Conservation (phyloP, 2,797 vertebrate species). For the Benthosema pterotum region DNA sequence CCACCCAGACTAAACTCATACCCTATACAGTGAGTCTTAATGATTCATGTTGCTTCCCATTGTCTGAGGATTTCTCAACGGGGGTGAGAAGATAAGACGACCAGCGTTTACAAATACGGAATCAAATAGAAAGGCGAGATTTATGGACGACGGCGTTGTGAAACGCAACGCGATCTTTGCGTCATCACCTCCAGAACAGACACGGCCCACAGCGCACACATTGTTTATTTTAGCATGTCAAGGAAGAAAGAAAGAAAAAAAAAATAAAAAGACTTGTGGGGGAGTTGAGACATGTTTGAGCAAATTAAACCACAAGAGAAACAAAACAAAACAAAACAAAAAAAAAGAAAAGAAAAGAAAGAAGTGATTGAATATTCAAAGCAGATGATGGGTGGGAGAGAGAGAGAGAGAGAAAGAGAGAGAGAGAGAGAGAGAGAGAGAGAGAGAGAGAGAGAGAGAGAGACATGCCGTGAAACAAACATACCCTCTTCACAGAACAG, state of each 20-base stretch:
- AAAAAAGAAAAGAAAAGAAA: background rate
- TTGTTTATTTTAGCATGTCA: conserved; percentile 3
- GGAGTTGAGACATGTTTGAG: no score
- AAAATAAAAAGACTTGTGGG: no score
- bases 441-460: no score
- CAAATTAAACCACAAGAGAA: no score
- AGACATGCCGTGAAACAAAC: conserved; percentile 17
- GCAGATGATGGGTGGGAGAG: background rate
- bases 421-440: no score
- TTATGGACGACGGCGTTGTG: no score
- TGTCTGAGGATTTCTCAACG: conserved; percentile 1
- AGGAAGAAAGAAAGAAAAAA: background rate
- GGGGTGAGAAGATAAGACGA: conserved; percentile 11
- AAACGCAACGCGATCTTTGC: no score
- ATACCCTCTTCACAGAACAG: conserved; percentile 93
- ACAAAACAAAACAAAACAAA: no score
- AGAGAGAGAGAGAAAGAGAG: no score
- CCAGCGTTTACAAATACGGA: background rate
- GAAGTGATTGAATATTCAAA: conserved; percentile 1
- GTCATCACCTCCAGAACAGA: conserved; percentile 2
- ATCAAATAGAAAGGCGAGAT: conserved; percentile 7
- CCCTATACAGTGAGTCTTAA: background rate
- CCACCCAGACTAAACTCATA: conserved; percentile 4
- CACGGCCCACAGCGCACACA: background rate
- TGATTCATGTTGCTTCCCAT: conserved; percentile 17